phyloP scores from a whole-genome alignment of 2,797 vertebrate genomes.

The Picus viridis region DNA sequence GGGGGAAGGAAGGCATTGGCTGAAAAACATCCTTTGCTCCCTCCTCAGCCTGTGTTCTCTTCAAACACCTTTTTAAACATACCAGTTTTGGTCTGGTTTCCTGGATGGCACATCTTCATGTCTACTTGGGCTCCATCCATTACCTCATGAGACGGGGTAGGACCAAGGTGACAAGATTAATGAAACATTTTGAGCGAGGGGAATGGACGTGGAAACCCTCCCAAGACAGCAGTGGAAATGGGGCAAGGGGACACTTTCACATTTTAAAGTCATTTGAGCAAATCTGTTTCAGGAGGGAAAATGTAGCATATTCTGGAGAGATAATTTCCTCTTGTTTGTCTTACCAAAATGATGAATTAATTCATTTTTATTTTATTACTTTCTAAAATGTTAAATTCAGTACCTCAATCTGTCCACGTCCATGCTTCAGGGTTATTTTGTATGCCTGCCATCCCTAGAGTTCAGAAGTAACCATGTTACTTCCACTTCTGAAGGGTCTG shows the following conservation, averaged over 20 bases:
- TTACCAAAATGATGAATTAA: slow-evolving; percentile 25
- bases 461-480: slow-evolving; percentile 56
- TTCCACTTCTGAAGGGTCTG: slow-evolving; percentile 70
- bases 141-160: slow-evolving; percentile 51
- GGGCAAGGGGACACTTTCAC: neutral
- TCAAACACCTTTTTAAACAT: slow-evolving; percentile 58
- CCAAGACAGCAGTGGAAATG: neutral
- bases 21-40: slow-evolving; percentile 29
- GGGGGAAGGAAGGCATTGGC: neutral
- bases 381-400: slow-evolving; percentile 35
- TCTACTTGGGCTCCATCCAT: slow-evolving; percentile 61
- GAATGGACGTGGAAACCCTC: neutral
- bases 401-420: neutral
- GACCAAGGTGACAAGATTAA: slow-evolving; percentile 39
- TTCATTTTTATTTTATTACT: slow-evolving; percentile 14
- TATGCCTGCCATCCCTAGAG: slow-evolving; percentile 34
- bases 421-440: neutral
- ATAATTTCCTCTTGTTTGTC: slow-evolving; percentile 44
- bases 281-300: neutral
- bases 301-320: neutral
- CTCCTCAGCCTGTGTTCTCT: neutral
- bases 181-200: neutral
- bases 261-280: neutral
- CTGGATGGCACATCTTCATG: slow-evolving; percentile 65
- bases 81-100: slow-evolving; percentile 63